phyloP scores from a whole-genome alignment of 1,140 invertebrate species.

The Camponotus vicinus region DNA sequence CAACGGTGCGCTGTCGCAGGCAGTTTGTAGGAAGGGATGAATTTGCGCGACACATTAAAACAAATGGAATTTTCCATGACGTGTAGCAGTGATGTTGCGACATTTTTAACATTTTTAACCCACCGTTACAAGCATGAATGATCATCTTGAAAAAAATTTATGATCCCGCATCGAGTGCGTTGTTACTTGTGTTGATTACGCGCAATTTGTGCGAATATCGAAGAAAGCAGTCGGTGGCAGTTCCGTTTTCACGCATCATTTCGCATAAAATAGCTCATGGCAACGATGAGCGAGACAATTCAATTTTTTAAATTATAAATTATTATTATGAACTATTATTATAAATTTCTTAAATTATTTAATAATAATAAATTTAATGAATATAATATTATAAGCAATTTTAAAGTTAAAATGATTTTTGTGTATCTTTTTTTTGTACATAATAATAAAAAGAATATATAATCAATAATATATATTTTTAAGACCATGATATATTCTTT shows the following conservation, averaged over 20 bases:
- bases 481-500: not conserved
- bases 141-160: constrained; percentile 41
- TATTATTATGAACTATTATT: no score
- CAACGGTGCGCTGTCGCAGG: constrained; percentile 1
- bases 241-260: not conserved
- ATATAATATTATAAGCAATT: not conserved
- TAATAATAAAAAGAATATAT: not conserved
- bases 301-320: not conserved
- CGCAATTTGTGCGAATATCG: constrained; percentile 26
- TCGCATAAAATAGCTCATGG: not conserved
- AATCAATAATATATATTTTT: not conserved
- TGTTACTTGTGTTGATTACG: constrained; percentile 16
- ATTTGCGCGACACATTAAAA: constrained; percentile 51
- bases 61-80: constrained; percentile 59
- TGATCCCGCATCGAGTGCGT: not conserved
- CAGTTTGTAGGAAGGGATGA: constrained; percentile 41
- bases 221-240: not conserved
- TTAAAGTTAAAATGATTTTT: not conserved
- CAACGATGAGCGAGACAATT: not conserved
- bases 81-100: not conserved
- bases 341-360: not conserved
- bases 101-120: constrained; percentile 19
- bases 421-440: not conserved
- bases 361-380: no score
- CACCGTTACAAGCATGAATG: not conserved